Conservation (phyloP, 2,113 vertebrate genomes). For the Bothrops jararaca region DNA sequence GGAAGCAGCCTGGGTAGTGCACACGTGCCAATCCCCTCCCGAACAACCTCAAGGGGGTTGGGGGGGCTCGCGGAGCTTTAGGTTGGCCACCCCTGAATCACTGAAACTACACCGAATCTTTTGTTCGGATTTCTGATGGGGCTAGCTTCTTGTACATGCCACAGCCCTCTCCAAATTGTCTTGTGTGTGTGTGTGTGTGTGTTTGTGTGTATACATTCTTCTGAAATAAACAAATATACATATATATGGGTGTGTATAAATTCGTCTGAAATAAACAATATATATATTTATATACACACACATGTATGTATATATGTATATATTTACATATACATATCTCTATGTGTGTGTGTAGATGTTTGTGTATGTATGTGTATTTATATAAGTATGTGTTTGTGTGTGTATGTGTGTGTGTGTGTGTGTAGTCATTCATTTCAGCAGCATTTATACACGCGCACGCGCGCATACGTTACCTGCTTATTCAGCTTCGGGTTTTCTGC, state of each 20-base stretch:
- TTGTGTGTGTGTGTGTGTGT: background rate
- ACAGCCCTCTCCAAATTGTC: background rate
- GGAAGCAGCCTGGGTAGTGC: background rate
- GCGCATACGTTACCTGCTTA: background rate
- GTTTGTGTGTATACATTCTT: no score
- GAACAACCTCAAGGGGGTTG: background rate
- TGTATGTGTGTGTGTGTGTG: no score
- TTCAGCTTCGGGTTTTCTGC: background rate
- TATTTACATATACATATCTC: no score
- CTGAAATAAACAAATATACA: no score
- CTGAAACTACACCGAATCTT: background rate
- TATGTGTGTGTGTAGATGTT: no score
- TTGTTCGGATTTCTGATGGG: background rate
- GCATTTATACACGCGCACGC: background rate
- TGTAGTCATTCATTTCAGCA: background rate
- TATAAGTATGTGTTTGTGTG: no score
- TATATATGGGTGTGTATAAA: no score
- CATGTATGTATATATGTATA: no score
- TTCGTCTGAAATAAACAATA: no score
- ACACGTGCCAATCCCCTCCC: background rate
- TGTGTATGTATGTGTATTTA: no score
- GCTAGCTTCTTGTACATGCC: background rate
- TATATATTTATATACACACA: no score
- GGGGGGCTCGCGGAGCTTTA: background rate
- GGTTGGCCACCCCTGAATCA: background rate